Evolutionary conservation across 2,113 vertebrate species (phyloP).

Genomic region (Notiomystis cincta): DNA sequence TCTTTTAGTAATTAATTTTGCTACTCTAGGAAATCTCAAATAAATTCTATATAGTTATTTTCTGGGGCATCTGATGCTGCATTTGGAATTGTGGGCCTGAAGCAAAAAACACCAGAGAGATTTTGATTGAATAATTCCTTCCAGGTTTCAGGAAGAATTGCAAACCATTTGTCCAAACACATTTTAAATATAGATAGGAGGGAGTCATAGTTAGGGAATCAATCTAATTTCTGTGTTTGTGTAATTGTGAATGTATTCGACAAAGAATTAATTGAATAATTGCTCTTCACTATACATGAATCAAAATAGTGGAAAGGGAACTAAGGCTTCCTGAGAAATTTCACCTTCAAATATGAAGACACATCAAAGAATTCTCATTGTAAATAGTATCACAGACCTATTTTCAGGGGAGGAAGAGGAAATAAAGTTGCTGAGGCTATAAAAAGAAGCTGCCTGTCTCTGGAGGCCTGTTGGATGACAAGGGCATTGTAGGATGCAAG

Average conservation of each 20-base stretch:
- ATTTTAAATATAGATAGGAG: neutral
- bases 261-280: neutral
- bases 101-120: neutral
- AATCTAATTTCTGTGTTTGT: neutral
- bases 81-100: neutral
- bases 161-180: neutral
- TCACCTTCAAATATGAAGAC: neutral
- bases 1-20: neutral
- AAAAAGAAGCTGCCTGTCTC: neutral
- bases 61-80: neutral
- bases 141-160: neutral
- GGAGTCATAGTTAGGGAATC: neutral
- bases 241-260: neutral
- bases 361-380: neutral
- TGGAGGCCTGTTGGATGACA: neutral
- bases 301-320: neutral
- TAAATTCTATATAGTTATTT: neutral
- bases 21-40: neutral
- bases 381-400: neutral
- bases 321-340: neutral
- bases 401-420: neutral
- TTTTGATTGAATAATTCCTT: neutral
- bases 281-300: neutral
- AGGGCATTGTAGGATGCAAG: neutral
- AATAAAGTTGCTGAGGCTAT: neutral